Conservation (phyloP, 2,113 vertebrate genomes). For the Tupaia chinensis region DNA sequence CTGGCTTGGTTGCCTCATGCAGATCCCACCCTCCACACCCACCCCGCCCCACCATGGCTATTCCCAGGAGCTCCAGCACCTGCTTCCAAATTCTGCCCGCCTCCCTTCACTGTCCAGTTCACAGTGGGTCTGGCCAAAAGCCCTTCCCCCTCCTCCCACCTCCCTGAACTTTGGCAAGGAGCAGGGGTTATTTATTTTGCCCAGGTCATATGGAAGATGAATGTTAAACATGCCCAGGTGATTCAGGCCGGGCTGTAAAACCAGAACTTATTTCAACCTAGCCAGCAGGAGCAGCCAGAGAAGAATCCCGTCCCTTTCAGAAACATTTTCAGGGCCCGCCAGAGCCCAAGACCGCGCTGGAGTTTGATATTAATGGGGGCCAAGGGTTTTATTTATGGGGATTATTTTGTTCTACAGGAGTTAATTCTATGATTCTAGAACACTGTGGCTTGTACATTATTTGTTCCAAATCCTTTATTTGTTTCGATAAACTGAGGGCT, state of each 20-base stretch:
- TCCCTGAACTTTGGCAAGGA: background rate
- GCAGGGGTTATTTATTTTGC: background rate
- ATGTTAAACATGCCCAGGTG: background rate
- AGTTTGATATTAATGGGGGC: background rate
- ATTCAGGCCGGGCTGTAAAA: background rate
- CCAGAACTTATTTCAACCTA: background rate
- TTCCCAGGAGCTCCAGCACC: background rate
- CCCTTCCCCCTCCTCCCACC: background rate
- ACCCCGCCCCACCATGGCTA: background rate
- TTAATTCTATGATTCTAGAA: background rate
- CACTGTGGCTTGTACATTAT: background rate
- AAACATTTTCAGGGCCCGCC: background rate
- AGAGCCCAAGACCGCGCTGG: background rate
- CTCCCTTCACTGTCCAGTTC: accelerated
- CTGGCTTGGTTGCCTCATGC: background rate
- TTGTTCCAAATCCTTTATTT: background rate
- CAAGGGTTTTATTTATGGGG: background rate
- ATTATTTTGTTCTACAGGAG: background rate
- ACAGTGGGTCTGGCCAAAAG: background rate
- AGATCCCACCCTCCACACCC: background rate
- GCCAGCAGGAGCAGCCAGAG: background rate
- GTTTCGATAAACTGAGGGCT: background rate
- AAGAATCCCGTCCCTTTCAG: background rate
- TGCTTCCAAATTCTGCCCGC: background rate
- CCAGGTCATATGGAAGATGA: background rate